Evolutionary conservation across 2,113 vertebrate species (phyloP).

Genomic region (Verasper variegatus): DNA sequence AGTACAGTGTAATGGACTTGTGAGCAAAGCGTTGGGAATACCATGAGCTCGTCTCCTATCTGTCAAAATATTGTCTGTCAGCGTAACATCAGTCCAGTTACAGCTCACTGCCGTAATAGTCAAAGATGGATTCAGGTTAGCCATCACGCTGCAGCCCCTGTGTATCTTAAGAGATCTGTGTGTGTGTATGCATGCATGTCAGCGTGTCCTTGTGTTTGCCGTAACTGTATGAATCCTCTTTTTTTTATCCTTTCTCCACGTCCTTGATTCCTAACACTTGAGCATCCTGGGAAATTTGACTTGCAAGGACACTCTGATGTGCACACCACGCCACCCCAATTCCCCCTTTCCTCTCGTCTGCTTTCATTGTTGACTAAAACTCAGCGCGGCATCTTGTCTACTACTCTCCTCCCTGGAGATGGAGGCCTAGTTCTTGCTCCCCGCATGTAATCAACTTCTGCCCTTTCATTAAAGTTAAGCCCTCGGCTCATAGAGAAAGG

Average conservation of each 20-base stretch:
- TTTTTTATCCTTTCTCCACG: conserved; percentile 41
- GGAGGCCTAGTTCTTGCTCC: conserved; percentile 55
- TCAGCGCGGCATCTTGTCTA: conserved; percentile 49
- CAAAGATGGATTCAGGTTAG: conserved; percentile 56
- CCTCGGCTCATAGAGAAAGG: conserved; percentile 35
- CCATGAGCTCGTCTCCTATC: conserved; percentile 3
- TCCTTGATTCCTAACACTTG: conserved; percentile 68
- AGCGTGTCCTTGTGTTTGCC: conserved; percentile 30
- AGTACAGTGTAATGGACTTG: conserved; percentile 26
- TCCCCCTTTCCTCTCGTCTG: conserved; percentile 25
- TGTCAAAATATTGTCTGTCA: conserved; percentile 27
- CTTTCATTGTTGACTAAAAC: conserved; percentile 67
- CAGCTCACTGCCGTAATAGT: conserved; percentile 36
- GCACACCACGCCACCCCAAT: neutral
- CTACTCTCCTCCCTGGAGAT: conserved; percentile 66
- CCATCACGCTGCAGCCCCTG: conserved; percentile 19
- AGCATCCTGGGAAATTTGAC: conserved; percentile 71
- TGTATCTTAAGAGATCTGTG: neutral
- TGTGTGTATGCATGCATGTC: too few species aligned
- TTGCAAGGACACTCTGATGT: conserved; percentile 71
- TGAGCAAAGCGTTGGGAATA: conserved; percentile 12
- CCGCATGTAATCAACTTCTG: conserved; percentile 65
- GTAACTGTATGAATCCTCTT: conserved; percentile 37
- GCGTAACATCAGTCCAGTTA: conserved; percentile 29
- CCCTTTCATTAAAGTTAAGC: conserved; percentile 68